phyloP scores from a whole-genome alignment of 1,140 invertebrate genomes.

The Nasonia vitripennis region DNA sequence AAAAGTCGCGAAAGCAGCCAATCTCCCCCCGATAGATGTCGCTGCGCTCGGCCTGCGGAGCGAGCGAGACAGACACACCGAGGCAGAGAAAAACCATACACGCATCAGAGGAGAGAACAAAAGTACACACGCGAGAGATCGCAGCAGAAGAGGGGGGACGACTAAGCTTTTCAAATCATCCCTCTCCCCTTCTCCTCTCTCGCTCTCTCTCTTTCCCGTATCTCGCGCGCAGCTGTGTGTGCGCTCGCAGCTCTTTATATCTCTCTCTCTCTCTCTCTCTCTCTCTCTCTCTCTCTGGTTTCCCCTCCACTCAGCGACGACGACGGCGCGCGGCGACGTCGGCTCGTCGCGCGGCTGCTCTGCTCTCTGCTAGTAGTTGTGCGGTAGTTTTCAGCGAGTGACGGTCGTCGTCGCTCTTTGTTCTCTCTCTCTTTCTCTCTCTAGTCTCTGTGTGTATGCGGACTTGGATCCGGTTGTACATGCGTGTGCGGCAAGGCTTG shows the following conservation, averaged over 20 bases:
- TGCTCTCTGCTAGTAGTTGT: not conserved
- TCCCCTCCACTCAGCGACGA: not conserved
- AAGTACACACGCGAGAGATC: not conserved
- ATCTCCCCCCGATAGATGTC: not conserved
- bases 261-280: not conserved
- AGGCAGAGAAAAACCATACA: not conserved
- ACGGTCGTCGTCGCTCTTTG: not conserved
- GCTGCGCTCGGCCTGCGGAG: not conserved
- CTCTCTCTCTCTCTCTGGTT: not conserved
- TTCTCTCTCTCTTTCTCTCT: not conserved
- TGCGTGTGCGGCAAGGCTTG: too few relatives aligned
- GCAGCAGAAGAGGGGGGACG: constrained; percentile 9
- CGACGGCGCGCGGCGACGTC: not conserved
- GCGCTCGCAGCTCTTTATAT: not conserved
- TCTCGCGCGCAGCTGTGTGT: not conserved
- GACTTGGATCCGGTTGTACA: too few relatives aligned
- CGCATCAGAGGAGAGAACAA: not conserved
- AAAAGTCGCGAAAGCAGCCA: not conserved
- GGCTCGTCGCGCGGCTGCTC: not conserved
- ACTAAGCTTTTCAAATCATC: constrained; percentile 42
- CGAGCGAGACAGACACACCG: not conserved
- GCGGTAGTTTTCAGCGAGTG: not conserved
- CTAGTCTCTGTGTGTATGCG: too few relatives aligned
- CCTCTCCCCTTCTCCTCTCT: constrained; percentile 2
- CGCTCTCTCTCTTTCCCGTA: not conserved